A percentile compares a stretch with the other conserved stretches of the same genome.
These are phyloP conservation scores for Phocides pigmalion DNA, from an alignment of 1,140 invertebrate genomes.

Conservation along the genomic window DNA sequence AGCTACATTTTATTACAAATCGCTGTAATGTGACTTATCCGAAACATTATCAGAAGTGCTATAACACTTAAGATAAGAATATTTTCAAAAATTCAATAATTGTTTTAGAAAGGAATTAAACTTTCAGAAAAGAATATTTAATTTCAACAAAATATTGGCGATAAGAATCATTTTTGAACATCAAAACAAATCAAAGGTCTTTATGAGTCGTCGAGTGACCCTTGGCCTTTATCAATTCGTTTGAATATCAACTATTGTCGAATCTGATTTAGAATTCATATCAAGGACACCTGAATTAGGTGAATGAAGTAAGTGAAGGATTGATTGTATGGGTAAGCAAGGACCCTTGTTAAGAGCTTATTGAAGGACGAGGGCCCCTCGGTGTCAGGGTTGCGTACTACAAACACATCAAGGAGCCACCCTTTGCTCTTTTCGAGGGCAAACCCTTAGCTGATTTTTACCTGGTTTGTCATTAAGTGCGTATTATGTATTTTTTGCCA, in stretches of 20 bases:
- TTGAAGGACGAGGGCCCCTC: conserved; percentile 72
- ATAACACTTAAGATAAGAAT: conserved; percentile 2
- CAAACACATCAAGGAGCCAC: conserved; percentile 62
- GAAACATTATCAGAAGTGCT: conserved; percentile 8
- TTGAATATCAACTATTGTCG: conserved; percentile 63
- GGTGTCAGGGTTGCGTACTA: conserved; percentile 52
- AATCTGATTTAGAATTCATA: conserved; percentile 72
- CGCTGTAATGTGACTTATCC: background rate
- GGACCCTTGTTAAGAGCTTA: conserved; percentile 73
- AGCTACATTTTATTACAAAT: background rate
- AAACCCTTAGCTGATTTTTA: conserved; percentile 60
- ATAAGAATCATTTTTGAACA: conserved; percentile 72
- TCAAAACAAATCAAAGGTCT: conserved; percentile 60
- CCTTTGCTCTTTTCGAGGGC: conserved; percentile 76
- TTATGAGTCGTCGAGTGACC: conserved; percentile 57
- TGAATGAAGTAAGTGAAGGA: conserved; percentile 58
- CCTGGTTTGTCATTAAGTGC: conserved; percentile 49
- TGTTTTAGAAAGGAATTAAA: conserved; percentile 62
- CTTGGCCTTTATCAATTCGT: conserved; percentile 60
- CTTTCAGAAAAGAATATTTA: conserved; percentile 59
- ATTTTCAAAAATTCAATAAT: conserved; percentile 13
- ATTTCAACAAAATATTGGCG: conserved; percentile 65
- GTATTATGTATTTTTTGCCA: conserved; percentile 51
- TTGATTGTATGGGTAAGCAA: conserved; percentile 65
- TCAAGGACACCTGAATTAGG: conserved; percentile 74